Evolutionary conservation across 1,140 invertebrate species (phyloP).

Genomic region (Gryllus bimaculatus): DNA sequence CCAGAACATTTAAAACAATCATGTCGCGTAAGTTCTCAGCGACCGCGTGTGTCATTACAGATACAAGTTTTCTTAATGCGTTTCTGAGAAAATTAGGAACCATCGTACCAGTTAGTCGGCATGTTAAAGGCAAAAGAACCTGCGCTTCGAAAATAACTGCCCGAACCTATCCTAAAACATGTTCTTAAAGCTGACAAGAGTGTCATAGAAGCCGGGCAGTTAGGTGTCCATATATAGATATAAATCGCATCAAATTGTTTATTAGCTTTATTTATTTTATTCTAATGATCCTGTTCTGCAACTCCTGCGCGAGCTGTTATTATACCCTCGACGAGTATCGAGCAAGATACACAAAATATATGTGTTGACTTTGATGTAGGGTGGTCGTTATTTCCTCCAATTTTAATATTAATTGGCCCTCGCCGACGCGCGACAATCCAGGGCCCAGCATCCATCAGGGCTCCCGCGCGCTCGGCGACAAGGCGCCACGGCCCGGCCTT

Average conservation of each 20-base stretch:
- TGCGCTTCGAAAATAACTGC: no score
- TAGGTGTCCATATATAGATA: neutral
- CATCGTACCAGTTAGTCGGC: no score
- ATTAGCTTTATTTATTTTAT: constrained; percentile 6
- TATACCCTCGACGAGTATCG: neutral
- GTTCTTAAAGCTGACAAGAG: neutral
- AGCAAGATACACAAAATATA: neutral
- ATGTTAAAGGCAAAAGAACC: no score
- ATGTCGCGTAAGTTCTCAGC: no score
- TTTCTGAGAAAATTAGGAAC: no score
- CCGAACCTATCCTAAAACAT: neutral
- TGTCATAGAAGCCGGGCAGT: neutral
- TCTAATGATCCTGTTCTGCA: neutral
- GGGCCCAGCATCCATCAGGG: no score
- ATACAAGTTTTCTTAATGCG: no score
- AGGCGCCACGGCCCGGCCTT: no score
- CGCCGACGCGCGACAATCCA: no score
- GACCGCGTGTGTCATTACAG: no score
- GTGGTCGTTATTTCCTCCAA: neutral
- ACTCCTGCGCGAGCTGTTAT: neutral
- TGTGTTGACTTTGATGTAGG: neutral
- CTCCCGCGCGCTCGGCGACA: no score
- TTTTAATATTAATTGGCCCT: neutral
- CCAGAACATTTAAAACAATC: no score
- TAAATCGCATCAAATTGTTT: neutral